Evolutionary conservation across 1,140 invertebrate genomes (phyloP), one percentile per base, ranked within the genome.

Genomic region (Acyrthosiphon pisum): DNA sequence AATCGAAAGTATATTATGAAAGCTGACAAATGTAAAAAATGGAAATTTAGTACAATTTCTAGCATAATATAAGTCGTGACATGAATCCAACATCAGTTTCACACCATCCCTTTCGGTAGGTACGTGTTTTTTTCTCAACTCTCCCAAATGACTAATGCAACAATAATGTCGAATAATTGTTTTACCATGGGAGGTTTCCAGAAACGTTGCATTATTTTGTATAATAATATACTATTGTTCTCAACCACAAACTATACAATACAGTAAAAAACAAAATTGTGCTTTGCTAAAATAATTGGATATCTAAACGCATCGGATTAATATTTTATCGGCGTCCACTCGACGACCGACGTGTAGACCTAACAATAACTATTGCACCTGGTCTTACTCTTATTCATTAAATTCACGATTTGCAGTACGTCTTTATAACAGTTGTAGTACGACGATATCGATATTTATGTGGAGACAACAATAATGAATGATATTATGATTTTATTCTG

Each of bases 21-120:
- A 3, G 22, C 35, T 53, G 35, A 89, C 46, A 53, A 26, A 89
- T 22, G 20, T 35, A 23, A 37, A n/a, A 35, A 53, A 53, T 89
- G 2, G 6, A 89, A 53, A 89, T 53, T 50, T 35, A 37, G n/a
- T 37, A 89, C 48, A 35, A 89, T 53, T 48, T 89, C 35, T 53
- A 35, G 37, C 48, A 37, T 50, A 50, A 35, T 53, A 53, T 53
- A 53, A 76, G 48, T 89, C n/a, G 9, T 53, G 48, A 89, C 48
- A 35, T 35, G 87, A 89, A 89, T 53, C 87, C 26, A 37, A 89
- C 37, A 89, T 88, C 6, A 88, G 46, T 88, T 88, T 22, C n/a
- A 50, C 30, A 35, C 46, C n/a, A 35, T 50, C n/a, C 1, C 44
- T 41, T n/a, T 6, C 41, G 6, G 6, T 18, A 18, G 30, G 1